Conservation (phyloP, 1,140 invertebrate species). For the Varroa destructor region DNA sequence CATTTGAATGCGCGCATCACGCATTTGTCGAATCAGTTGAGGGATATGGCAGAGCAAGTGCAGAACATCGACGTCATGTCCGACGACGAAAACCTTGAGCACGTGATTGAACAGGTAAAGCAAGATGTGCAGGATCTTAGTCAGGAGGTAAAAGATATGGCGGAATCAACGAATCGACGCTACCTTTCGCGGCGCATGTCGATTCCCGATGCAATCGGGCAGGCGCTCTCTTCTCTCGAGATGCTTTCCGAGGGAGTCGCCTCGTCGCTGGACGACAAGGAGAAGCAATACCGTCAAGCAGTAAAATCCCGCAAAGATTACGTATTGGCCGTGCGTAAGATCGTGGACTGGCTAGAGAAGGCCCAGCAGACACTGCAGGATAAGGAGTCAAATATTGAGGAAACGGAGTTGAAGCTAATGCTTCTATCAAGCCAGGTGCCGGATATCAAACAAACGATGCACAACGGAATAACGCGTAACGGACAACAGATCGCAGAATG, state of each 20-base stretch:
- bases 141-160: conserved; percentile 42
- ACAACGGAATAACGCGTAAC: conserved; percentile 55
- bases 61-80: conserved; percentile 31
- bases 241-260: conserved; percentile 60
- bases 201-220: conserved; percentile 54
- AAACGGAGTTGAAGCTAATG: conserved; percentile 58
- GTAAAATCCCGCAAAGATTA: conserved; percentile 65
- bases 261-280: conserved; percentile 67
- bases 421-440: conserved; percentile 60
- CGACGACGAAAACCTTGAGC: conserved; percentile 25
- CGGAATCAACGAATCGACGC: conserved; percentile 50
- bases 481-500: conserved; percentile 63
- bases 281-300: conserved; percentile 65
- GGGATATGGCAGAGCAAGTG: conserved; percentile 31
- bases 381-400: conserved; percentile 54
- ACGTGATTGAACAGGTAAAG: conserved; percentile 31
- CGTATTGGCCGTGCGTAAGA: conserved; percentile 57
- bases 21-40: conserved; percentile 39
- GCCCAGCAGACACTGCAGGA: conserved; percentile 69
- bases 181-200: conserved; percentile 55
- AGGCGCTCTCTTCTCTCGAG: conserved; percentile 40
- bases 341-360: conserved; percentile 64
- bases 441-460: conserved; percentile 57
- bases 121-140: conserved; percentile 33
- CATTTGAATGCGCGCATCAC: conserved; percentile 48